Conservation (phyloP, 2,888 invertebrate species). For the Lypha dubia region DNA sequence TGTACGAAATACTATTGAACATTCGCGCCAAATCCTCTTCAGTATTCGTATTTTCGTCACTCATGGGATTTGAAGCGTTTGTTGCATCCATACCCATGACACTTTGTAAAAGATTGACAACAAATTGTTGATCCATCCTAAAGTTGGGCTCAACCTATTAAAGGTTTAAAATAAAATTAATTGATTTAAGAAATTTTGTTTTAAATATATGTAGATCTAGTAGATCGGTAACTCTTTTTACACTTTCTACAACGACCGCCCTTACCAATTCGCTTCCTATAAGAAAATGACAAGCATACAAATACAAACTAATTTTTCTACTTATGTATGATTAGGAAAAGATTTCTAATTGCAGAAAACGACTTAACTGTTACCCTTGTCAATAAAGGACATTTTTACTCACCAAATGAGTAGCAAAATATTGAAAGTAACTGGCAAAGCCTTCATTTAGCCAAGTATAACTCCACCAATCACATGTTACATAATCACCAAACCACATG, state of each 20-base stretch:
- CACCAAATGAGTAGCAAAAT: conserved; percentile 84
- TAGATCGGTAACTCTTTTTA: no score
- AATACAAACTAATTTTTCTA: no score
- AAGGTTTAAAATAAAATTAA: no score
- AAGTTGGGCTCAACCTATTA: not conserved
- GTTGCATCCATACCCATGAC: conserved; percentile 86
- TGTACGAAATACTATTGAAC: conserved; percentile 88
- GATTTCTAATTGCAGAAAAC: no score
- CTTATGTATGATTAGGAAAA: no score
- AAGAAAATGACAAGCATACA: no score
- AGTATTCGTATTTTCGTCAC: conserved; percentile 84
- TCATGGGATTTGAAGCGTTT: conserved; percentile 85
- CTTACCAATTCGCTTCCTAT: no score
- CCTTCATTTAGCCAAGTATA: conserved; percentile 87
- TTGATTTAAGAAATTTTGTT: no score
- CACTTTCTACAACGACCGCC: no score
- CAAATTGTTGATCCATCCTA: conserved; percentile 85
- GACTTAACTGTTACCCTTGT: no score
- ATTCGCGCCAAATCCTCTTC: conserved; percentile 85
- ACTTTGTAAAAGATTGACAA: conserved; percentile 87
- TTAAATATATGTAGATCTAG: no score
- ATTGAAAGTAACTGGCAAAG: conserved; percentile 90
- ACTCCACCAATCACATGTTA: conserved; percentile 85
- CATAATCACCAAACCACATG: conserved; percentile 87
- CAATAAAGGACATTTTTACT: conserved; percentile 11